Base-by-base conservation (phyloP, 2,113 vertebrate species). In the Thamnaconus septentrionalis region DNA sequence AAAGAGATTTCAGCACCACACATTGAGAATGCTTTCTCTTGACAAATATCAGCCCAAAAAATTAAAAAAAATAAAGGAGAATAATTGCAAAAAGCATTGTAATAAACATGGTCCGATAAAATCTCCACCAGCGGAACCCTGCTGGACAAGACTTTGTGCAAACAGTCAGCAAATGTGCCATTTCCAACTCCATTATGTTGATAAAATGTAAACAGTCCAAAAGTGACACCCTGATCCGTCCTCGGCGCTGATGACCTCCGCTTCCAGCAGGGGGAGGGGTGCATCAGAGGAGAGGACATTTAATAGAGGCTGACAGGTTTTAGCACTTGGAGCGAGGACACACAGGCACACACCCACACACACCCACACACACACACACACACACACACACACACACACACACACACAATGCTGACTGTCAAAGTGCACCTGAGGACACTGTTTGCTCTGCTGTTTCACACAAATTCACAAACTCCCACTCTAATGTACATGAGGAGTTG, bases 231-330 rank as follows among this genome's bases (percentile, higher is more conserved):
- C 62, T 49, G 54, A 66, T 66, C 60, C 52, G 51, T 47, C 45
- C 54, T 10, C 64, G 47, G 75, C 62, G 51, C 49, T 10, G 11
- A 56, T 18, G n/a, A 65, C 55, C 57, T 57, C 53, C 43, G 18
- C 18, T 70, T 58, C 51, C 11, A 42, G 18, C 56, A 56, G n/a
- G 59, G 42, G 56, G 69, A 56, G 71, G 40, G 59, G 18, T 31
- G 18, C 18, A 31, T 31, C 18, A 31, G 18, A 31, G 18, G 18
- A 31, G 18, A 31, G 56, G 66, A 71, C 60, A 54, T 73, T 66
- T 79, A 79, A 88, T 83, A 70, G 59, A 73, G 42, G 62, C 66
- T 82, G 86, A 75, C 86, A 84, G 59, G 50, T 68, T 81, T 79
- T 68, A 67, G 68, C 73, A 64, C 70, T 78, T 56, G 54, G 60